Percentiles rank a stretch among this genome's conserved stretches.
Evolutionary conservation across 2,113 vertebrate genomes (phyloP).

Genomic region (Onychorhynchus coronatus): DNA sequence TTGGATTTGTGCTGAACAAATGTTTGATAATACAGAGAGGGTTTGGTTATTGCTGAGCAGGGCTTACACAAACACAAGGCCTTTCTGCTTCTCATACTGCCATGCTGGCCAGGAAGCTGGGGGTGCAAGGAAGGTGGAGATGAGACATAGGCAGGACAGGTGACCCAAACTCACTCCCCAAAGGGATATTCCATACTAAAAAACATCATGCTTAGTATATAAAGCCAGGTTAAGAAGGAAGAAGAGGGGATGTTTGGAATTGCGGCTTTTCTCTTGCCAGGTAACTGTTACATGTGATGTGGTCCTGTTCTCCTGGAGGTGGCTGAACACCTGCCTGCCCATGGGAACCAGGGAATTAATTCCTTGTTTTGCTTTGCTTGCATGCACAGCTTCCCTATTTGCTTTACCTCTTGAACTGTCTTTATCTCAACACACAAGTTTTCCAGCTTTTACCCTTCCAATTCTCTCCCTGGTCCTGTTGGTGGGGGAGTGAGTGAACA

Average conservation of each 20-base stretch:
- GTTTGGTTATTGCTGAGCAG: not conserved
- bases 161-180: not conserved
- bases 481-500: not conserved
- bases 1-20: not conserved
- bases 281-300: accelerated
- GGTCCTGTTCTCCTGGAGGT: not conserved
- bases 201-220: not conserved
- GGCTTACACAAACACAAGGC: not conserved
- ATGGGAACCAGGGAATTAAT: not conserved
- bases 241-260: not conserved
- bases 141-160: not conserved
- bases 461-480: not conserved
- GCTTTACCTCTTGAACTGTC: not conserved
- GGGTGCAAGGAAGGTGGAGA: accelerated
- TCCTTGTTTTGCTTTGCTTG: not conserved
- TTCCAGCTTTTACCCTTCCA: not conserved
- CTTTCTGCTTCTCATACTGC: not conserved
- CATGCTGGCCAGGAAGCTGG: accelerated
- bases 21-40: not conserved
- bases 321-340: not conserved
- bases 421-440: not conserved
- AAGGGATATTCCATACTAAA: not conserved
- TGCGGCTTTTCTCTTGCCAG: not conserved
- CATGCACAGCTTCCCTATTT: accelerated
- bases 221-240: not conserved